These are phyloP conservation scores for Hylyphantes graminicola DNA, from an alignment of 1,140 invertebrate species.

Conservation along the genomic window DNA sequence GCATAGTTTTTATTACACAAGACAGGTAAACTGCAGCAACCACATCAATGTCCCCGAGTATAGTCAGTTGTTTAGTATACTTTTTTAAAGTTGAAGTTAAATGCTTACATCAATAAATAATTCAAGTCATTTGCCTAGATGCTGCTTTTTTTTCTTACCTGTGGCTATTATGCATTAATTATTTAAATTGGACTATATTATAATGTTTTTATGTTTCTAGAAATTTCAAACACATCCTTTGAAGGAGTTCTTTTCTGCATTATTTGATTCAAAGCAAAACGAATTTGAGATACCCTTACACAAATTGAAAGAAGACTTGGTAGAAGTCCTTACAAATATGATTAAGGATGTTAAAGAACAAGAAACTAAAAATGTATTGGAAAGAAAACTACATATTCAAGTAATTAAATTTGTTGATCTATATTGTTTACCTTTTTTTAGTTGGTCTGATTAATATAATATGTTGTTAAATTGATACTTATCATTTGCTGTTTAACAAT, in stretches of 20 bases:
- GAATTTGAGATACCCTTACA: conserved; percentile 26
- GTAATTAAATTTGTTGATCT: not conserved
- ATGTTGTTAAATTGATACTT: too few relatives aligned
- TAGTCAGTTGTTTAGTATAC: too few relatives aligned
- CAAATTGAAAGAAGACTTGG: conserved; percentile 13
- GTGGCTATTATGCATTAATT: too few relatives aligned
- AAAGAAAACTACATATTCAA: conserved; percentile 6
- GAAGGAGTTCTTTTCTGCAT: conserved; percentile 11
- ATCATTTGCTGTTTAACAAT: too few relatives aligned
- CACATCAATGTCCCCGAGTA: too few relatives aligned
- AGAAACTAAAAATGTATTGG: not conserved
- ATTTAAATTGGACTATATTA: not conserved
- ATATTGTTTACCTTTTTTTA: not conserved
- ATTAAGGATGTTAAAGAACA: conserved; percentile 9
- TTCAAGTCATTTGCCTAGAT: too few relatives aligned
- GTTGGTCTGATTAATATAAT: too few relatives aligned
- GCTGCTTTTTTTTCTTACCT: too few relatives aligned
- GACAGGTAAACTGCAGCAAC: too few relatives aligned
- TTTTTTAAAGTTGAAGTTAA: too few relatives aligned
- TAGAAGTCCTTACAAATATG: conserved; percentile 7
- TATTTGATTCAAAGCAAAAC: conserved; percentile 34
- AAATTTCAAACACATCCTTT: not conserved
- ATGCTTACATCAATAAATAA: too few relatives aligned
- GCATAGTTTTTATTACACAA: too few relatives aligned
- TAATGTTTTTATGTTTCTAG: conserved; percentile 4